Base-by-base conservation (phyloP, 2,113 vertebrate species). In the Sula dactylatra region DNA sequence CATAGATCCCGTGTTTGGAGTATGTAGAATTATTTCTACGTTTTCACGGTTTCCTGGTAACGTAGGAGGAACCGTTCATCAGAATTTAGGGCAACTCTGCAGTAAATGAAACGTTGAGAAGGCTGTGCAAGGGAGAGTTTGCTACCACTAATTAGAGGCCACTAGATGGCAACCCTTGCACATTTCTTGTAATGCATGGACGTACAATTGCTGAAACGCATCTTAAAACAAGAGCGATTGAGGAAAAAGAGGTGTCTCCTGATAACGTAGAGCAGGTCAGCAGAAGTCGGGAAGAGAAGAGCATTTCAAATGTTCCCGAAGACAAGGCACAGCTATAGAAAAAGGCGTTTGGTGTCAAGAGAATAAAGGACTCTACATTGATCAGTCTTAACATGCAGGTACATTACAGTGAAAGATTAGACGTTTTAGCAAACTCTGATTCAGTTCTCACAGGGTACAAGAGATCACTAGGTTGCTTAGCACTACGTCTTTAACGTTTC, bases 161-260 rank as follows among this genome's bases (percentile, higher is more conserved):
- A 79, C 56, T 50, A 84, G 94, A 67, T 74, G 94, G 86, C 83
- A 26, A 1, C 36, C 50, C 10, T n/a, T 27, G 29, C 69, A 16
- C 55, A 2, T 9, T 5, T 47, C 74, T 13, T 7, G 0, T 4
- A 7, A 10, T 2, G 9, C 20, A 9, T 10, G 6, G 15, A 0
- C 3, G 4, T 2, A 7, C 14, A 6, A 14, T 26, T 18, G 9
- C 4, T 3, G 52, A 38, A 50, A 31, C 10, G 2, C 29, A 2
- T 29, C 34, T 27, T 6, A 7, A 36, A 34, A 7, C 16, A 56
- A 0, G 26, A 13, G 52, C 2, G 3, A 44, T 34, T 11, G 6
- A 4, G 31, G 36, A 16, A 58, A 47, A 40, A 70, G 10, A 40
- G 9, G 16, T 5, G 7, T 32, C 65, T 80, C 42, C 66, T 44